Conservation (phyloP, 2,113 vertebrate species). For the Ceyx melanurus region DNA sequence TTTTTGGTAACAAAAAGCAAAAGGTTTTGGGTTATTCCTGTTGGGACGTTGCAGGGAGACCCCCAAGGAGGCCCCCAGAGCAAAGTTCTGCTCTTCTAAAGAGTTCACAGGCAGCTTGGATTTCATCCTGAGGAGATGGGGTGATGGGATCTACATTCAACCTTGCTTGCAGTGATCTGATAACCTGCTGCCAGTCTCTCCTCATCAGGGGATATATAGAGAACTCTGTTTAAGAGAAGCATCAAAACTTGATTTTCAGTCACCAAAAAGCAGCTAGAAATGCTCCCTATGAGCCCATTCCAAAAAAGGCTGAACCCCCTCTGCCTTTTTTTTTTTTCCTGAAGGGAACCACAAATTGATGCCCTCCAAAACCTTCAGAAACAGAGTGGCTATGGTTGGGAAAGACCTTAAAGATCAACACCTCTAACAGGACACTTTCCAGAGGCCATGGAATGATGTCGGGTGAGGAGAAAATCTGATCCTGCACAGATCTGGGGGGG, state of each 20-base stretch:
- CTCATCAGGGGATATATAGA: not conserved
- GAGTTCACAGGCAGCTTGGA: not conserved
- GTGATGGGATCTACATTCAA: not conserved
- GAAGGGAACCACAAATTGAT: not conserved
- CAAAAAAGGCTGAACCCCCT: not conserved
- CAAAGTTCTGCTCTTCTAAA: not conserved
- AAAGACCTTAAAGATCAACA: too few species aligned
- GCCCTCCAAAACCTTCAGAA: too few species aligned
- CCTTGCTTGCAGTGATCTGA: not conserved
- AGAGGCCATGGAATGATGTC: too few species aligned
- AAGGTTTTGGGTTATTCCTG: not conserved
- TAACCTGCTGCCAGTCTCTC: not conserved
- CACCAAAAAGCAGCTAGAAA: not conserved
- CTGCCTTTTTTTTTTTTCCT: not conserved
- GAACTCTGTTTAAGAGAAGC: not conserved
- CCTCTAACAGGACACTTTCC: too few species aligned
- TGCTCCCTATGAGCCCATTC: not conserved
- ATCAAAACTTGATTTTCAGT: not conserved
- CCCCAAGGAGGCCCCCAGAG: too few species aligned
- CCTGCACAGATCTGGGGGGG: too few species aligned
- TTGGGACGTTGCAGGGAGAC: not conserved
- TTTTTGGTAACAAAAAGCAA: not conserved
- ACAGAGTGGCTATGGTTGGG: too few species aligned
- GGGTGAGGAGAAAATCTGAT: too few species aligned
- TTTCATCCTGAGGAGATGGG: not conserved